Base-by-base conservation (phyloP, 2,113 vertebrate genomes). In the Xiphophorus couchianus region DNA sequence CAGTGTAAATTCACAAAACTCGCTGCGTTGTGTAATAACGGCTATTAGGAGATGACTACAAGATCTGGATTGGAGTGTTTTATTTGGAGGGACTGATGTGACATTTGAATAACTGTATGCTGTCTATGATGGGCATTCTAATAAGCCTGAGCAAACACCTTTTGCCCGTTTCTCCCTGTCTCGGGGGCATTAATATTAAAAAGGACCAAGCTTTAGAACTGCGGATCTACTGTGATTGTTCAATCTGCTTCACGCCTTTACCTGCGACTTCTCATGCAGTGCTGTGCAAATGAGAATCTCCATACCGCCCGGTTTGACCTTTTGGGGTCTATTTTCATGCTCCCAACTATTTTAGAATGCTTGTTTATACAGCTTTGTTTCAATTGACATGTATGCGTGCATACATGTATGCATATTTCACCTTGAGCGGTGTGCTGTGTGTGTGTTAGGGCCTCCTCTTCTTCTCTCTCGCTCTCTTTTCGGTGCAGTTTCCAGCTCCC, bases 401-500 rank as follows among this genome's bases (percentile, higher is more conserved):
- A 89, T 93, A 88, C 90, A 94, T 94, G 91, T 94, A 90, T 93
- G 89, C 90, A 94, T 94, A 93, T 95, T 92, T 39, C 82, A 82
- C 78, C 88, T 75, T 86, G 85, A 78, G 15, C 35, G 25, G 74
- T 42, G 69, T 15, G 71, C 30, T 63, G 27, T 65, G 63, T 37
- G 35, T 35, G 9, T 37, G 35, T 37, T 72, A 68, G 63, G 74
- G 73, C 82, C 72, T 80, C 48, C 71, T 80, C 62, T 77, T 33
- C 33, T 9, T 35, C 42, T 44, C 42, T 44, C 51, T 58, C 22
- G 78, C 74, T 69, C 90, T 94, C 92, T 94, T 93, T 87, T 90
- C 92, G 91, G 92, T 94, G 87, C 93, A 94, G 93, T 94, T 94
- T 92, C 78, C 81, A 77, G 81, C 84, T 91, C 86, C 88, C 80